These are phyloP conservation scores for Hartigia nigra DNA, from an alignment of 2,888 invertebrate genomes.

Conservation along the genomic window DNA sequence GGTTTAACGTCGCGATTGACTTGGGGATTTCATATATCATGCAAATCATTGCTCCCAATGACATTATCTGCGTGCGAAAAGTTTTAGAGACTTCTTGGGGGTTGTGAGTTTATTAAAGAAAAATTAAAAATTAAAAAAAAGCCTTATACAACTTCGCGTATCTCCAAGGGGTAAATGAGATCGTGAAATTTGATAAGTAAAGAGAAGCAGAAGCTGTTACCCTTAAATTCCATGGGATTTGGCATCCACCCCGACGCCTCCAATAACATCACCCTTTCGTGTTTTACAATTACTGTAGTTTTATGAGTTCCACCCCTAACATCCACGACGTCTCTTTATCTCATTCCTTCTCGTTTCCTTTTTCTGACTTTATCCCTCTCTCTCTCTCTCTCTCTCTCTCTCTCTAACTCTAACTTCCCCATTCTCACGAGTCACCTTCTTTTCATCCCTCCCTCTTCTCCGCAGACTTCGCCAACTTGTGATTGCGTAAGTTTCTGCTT, in stretches of 20 bases:
- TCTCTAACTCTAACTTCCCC: background rate
- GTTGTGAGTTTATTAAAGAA: background rate
- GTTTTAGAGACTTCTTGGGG: too few species aligned
- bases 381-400: too few species aligned
- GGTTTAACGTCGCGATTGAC: too few species aligned
- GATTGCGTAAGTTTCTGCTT: constrained; percentile 62
- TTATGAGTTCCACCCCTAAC: constrained; percentile 55
- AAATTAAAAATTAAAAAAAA: background rate
- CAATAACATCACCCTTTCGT: constrained; percentile 38
- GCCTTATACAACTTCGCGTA: background rate
- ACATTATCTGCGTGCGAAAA: too few species aligned
- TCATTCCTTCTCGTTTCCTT: background rate
- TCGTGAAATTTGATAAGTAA: constrained; percentile 45
- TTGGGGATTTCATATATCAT: too few species aligned
- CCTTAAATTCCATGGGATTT: constrained; percentile 21
- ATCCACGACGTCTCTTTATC: background rate
- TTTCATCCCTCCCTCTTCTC: background rate
- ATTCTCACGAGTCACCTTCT: background rate
- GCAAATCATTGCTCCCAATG: too few species aligned
- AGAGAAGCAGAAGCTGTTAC: constrained; percentile 33
- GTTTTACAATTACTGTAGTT: constrained; percentile 62
- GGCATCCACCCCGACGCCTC: constrained; percentile 22
- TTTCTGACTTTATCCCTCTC: background rate
- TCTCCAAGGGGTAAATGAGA: background rate
- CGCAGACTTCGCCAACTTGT: constrained; percentile 58